Evolutionary conservation across 2,888 invertebrate species (phyloP).

Genomic region (Alviniconcha strummeri): DNA sequence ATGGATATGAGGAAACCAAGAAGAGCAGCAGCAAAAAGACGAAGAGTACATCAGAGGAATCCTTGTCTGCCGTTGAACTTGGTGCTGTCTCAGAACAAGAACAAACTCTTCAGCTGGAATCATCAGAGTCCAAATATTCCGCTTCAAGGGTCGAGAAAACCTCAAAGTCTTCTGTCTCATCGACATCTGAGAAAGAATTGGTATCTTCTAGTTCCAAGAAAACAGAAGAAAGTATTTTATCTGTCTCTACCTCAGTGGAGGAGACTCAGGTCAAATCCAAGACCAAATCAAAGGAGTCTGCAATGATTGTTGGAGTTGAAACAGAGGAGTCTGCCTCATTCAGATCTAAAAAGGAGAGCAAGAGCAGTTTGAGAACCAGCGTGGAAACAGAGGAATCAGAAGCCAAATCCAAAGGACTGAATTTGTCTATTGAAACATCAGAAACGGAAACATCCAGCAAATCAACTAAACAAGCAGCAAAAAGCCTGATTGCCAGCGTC

Average conservation of each 20-base stretch:
- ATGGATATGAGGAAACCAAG: constrained; percentile 1
- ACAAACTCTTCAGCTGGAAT: neutral
- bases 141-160: no score
- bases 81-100: neutral
- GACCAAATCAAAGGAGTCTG: neutral
- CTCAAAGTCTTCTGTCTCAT: neutral
- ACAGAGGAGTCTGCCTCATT: constrained; percentile 10
- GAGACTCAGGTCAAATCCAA: constrained; percentile 18
- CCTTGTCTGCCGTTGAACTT: neutral
- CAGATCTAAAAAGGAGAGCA: neutral
- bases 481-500: neutral
- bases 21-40: neutral
- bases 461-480: neutral
- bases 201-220: neutral
- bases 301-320: constrained; percentile 26
- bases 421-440: neutral
- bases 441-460: constrained; percentile 1
- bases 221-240: constrained; percentile 16
- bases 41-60: neutral
- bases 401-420: neutral
- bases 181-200: neutral
- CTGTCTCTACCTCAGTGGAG: neutral
- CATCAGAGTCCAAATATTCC: neutral
- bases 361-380: neutral
- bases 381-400: constrained; percentile 7